Conservation (phyloP, 2,797 vertebrate species). For the Urocyon cinereoargenteus region DNA sequence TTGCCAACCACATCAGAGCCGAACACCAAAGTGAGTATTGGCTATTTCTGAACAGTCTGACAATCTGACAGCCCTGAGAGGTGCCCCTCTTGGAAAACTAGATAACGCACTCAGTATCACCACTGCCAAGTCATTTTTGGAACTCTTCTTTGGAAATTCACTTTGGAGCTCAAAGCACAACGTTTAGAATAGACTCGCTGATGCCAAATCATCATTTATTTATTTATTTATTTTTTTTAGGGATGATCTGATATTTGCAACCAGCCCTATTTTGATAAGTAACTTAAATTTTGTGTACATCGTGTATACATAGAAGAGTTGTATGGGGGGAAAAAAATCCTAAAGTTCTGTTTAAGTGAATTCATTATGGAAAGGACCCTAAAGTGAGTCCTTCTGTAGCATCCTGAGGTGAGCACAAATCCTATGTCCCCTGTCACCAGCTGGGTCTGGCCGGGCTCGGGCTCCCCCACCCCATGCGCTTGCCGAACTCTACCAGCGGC, state of each 20-base stretch:
- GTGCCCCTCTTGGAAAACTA: conserved; percentile 1
- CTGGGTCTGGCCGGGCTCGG: background rate
- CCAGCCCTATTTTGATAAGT: background rate
- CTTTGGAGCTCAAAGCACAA: background rate
- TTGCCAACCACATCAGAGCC: background rate
- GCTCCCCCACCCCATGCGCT: rapidly evolving
- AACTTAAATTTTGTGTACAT: background rate
- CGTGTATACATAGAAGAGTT: background rate
- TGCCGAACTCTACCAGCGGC: background rate
- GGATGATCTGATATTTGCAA: background rate
- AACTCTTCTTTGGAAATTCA: conserved; percentile 33
- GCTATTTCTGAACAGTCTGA: background rate
- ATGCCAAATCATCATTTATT: background rate
- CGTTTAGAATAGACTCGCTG: background rate
- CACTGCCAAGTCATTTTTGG: conserved; percentile 17
- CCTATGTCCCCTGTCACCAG: background rate
- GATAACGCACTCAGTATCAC: background rate
- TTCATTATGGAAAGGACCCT: background rate
- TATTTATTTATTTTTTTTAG: too few relatives aligned
- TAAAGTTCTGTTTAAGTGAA: background rate
- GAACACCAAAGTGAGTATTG: background rate
- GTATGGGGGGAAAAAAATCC: background rate
- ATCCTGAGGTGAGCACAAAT: background rate
- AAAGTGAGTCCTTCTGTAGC: background rate
- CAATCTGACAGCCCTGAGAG: background rate